Percentiles rank a stretch among this genome's conserved stretches.
Conservation (phyloP, 1,140 invertebrate genomes). For the Aphaenogaster rudis region DNA sequence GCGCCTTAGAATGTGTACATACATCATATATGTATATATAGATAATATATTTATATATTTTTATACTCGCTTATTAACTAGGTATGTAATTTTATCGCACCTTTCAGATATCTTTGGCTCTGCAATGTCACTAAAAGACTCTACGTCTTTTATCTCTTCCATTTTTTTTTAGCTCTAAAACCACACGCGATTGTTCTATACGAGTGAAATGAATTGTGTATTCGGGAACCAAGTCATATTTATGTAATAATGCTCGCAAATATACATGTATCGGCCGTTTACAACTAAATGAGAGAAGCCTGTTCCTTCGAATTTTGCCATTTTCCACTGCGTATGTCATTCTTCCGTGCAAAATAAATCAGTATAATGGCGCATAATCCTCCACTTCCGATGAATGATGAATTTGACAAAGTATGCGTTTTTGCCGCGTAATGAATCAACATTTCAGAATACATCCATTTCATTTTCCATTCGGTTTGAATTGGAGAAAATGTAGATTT, state of each 20-base stretch:
- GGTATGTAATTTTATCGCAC: slow-evolving; percentile 65
- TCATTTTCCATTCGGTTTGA: slow-evolving; percentile 17
- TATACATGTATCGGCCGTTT: slow-evolving; percentile 34
- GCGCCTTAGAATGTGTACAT: slow-evolving; percentile 74
- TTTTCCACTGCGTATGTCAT: not conserved
- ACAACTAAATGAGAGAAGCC: slow-evolving; percentile 50
- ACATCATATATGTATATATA: slow-evolving; percentile 67
- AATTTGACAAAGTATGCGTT: slow-evolving; percentile 10
- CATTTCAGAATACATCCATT: not conserved
- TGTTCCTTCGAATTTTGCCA: slow-evolving; percentile 10
- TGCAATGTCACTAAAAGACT: slow-evolving; percentile 39
- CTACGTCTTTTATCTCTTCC: not conserved
- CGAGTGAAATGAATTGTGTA: slow-evolving; percentile 59
- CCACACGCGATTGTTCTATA: slow-evolving; percentile 43
- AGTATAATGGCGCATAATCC: not conserved
- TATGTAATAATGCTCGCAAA: slow-evolving; percentile 65
- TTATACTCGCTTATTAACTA: slow-evolving; percentile 63
- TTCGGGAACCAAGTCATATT: slow-evolving; percentile 41
- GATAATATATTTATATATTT: slow-evolving; percentile 69
- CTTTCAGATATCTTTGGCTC: slow-evolving; percentile 68
- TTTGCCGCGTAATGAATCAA: not conserved
- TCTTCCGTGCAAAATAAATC: slow-evolving; percentile 42
- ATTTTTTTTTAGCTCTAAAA: slow-evolving; percentile 54
- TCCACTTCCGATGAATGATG: not conserved
- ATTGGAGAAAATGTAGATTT: slow-evolving; percentile 15